Conservation (phyloP, 2,797 vertebrate species). For the Ficedula albicollis region DNA sequence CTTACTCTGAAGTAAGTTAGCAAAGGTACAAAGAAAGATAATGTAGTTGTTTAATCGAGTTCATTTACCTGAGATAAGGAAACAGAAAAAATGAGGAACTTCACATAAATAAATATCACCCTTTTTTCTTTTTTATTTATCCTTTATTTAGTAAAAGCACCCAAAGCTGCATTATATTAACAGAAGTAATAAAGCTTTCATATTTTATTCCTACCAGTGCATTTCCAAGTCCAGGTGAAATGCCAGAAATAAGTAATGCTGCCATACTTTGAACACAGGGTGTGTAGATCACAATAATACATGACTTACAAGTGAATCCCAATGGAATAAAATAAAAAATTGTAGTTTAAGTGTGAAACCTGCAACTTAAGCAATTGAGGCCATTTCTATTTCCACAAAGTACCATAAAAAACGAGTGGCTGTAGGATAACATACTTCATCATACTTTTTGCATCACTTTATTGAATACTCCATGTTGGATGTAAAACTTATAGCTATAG, state of each 20-base stretch:
- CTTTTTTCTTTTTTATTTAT: neutral
- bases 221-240: conserved; percentile 63
- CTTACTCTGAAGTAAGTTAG: neutral
- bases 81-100: neutral
- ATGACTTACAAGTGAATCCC: neutral
- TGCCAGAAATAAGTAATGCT: conserved; percentile 43
- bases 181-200: conserved; percentile 51
- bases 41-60: neutral
- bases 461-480: conserved; percentile 75
- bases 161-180: conserved; percentile 63
- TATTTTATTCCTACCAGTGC: conserved; percentile 64
- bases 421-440: neutral
- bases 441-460: conserved; percentile 72
- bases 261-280: neutral
- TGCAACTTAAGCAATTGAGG: neutral
- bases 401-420: neutral
- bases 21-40: neutral
- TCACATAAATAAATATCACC: neutral
- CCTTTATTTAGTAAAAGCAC: conserved; percentile 67
- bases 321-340: neutral
- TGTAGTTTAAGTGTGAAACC: neutral
- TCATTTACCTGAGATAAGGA: neutral
- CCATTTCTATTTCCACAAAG: conserved; percentile 1
- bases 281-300: conserved; percentile 30
- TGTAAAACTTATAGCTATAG: conserved; percentile 69